Base-by-base conservation (phyloP, 92 coral and sea anemone species). In the Phenganax marumi region DNA sequence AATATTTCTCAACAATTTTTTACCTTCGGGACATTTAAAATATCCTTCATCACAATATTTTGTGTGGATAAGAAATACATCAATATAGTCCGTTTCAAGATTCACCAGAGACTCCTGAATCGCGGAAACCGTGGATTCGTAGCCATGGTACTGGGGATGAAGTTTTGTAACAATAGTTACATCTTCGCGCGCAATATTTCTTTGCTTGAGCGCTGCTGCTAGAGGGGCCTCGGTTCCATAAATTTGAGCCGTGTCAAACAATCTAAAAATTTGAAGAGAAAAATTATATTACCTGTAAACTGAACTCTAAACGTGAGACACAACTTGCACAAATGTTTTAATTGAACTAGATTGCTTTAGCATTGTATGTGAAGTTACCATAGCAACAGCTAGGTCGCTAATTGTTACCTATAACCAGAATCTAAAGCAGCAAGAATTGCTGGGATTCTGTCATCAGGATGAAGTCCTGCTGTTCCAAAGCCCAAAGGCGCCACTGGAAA, bases 401-500 rank as follows among this genome's bases (percentile, higher is more conserved):
- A 17, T 9, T 23, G 17, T 23, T 76, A 96, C 99, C 97, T 96
- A 91, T 96, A 96, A 19, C 99, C 99, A 24, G 85, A 77, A 65
- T 92, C 92, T 19, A 96, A 89, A 2, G 99, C 99, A 55, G 96
- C 79, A 70, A 87, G 87, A 69, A 96, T 90, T 9, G 93, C 90
- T 71, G 73, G 76, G 8, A 85, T 39, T 11, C 97, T 96, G 75
- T 92, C 91, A 33, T 91, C 82, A 10, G 73, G 73, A 83, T 84
- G 83, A 68, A 92, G 86, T 0, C 84, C 86, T 4, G 90, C 94
- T 63, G 99, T 96, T 12, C 99, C 99, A 85, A 96, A 85, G 12
- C 99, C 99, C 93, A 96, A 89, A 50, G 93, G 96, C 9, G 97
- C 96, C 99, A 96, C 99, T 96, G 50, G 0, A 50, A 84, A 50